Base-by-base conservation (phyloP, 2,888 invertebrate species). In the Nipponacmea schrenckii region DNA sequence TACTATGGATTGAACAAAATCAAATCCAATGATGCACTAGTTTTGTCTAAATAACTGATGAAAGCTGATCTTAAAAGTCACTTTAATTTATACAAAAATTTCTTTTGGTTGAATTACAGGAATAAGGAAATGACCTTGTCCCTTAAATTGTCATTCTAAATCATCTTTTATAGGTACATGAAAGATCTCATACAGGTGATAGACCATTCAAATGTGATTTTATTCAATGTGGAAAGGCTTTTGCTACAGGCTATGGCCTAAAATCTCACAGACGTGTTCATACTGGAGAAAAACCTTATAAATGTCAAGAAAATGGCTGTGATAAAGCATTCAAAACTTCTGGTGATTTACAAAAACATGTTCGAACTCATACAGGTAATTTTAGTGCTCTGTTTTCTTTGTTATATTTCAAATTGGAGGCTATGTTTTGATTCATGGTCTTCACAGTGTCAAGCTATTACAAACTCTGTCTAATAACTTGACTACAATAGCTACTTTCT, bases 251-350 rank as follows among this genome's bases (percentile, higher is more conserved):
- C 8, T 90, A 90, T 75, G 91, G 91, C 63, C 84, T 92, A 10
- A 92, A 92, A 84, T 91, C 91, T 63, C 92, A 92, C 82, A 88
- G 90, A 26, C 87, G 92, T 8, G 91, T 91, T 1, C 92, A 92
- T 79, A 92, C 92, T 0, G 92, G 91, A 0, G 92, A 92, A 75
- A 89, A 91, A 75, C 92, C 92, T 0, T 92, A 92, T 80, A 90
- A 90, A 79, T 92, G 92, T 80, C 90, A 90, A 62, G 90, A 90
- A 67, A 71, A 69, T 24, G 80, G 83, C 2, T 92, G 92, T 84
- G 88, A 88, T 39, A 92, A 92, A 83, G 90, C 91, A 46, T 92
- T 92, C 80, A 92, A 92, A 83, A 92, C 92, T 4, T 92, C 92
- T 0, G 92, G 92, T 0, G 92, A 92, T 84, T 87, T 92, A 62